Conservation (phyloP, 2,888 invertebrate species). For the Taphrorychus bicolor region DNA sequence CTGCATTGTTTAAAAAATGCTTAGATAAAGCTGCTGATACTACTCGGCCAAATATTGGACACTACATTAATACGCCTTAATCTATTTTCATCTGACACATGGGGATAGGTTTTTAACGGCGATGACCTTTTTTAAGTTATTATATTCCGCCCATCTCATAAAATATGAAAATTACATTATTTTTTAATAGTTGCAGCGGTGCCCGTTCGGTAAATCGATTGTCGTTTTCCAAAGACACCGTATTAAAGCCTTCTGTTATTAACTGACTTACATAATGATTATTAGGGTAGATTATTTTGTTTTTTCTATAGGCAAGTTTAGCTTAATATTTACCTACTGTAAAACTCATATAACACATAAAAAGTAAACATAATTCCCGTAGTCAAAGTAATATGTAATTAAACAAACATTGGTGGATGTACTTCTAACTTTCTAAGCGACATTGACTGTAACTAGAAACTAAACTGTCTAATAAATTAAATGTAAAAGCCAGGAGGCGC, state of each 20-base stretch:
- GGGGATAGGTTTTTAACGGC: conserved; percentile 39
- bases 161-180: conserved; percentile 42
- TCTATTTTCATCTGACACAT: conserved; percentile 41
- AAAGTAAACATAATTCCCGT: no score
- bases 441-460: no score
- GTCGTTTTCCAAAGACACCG: neutral
- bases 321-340: no score
- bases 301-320: no score
- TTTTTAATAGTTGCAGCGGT: conserved; percentile 19
- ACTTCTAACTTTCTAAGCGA: no score
- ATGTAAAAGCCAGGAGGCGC: no score
- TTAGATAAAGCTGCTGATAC: conserved; percentile 48
- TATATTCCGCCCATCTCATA: conserved; percentile 41
- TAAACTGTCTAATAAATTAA: no score
- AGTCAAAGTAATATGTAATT: no score
- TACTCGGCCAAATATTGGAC: conserved; percentile 52
- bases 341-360: no score
- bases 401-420: no score
- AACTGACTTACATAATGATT: neutral
- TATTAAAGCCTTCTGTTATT: neutral
- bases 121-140: conserved; percentile 40
- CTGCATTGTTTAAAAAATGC: conserved; percentile 57
- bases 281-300: neutral
- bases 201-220: conserved; percentile 3
- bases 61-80: conserved; percentile 41